Conservation (phyloP, 2,113 vertebrate species). For the Canis aureus region DNA sequence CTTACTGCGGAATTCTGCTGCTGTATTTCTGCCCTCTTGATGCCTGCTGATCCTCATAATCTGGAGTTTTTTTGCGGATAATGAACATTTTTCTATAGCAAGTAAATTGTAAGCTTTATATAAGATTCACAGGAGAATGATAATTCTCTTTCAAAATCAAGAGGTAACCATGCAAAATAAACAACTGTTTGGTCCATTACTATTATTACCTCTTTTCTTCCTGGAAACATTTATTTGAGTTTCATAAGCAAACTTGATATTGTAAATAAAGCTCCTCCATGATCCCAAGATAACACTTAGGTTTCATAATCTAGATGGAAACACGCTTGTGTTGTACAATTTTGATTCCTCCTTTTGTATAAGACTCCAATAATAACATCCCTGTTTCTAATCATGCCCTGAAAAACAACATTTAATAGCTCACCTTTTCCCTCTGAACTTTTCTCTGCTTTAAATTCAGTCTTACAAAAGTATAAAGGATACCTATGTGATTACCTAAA, state of each 20-base stretch:
- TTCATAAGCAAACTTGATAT: constrained; percentile 51
- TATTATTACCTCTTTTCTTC: constrained; percentile 34
- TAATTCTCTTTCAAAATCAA: constrained; percentile 63
- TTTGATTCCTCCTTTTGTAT: constrained; percentile 62
- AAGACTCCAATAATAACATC: constrained; percentile 66
- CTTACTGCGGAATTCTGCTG: background rate
- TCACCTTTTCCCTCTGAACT: background rate
- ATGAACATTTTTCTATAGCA: constrained; percentile 63
- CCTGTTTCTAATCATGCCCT: constrained; percentile 65
- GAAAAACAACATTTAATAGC: constrained; percentile 42
- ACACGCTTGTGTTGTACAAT: constrained; percentile 53
- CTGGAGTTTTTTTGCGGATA: constrained; percentile 38
- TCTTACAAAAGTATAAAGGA: constrained; percentile 32
- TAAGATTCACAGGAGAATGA: constrained; percentile 46
- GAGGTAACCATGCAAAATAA: constrained; percentile 41
- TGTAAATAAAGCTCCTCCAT: constrained; percentile 71
- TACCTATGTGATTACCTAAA: background rate
- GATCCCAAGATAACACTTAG: constrained; percentile 56
- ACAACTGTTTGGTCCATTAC: constrained; percentile 14
- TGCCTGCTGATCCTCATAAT: constrained; percentile 68
- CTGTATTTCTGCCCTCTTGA: constrained; percentile 31
- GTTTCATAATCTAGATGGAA: constrained; percentile 68
- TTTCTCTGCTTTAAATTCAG: constrained; percentile 2
- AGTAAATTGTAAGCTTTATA: constrained; percentile 66
- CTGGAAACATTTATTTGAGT: constrained; percentile 51